Evolutionary conservation across 2,888 invertebrate species (phyloP).

Genomic region (Piscicola geometra): DNA sequence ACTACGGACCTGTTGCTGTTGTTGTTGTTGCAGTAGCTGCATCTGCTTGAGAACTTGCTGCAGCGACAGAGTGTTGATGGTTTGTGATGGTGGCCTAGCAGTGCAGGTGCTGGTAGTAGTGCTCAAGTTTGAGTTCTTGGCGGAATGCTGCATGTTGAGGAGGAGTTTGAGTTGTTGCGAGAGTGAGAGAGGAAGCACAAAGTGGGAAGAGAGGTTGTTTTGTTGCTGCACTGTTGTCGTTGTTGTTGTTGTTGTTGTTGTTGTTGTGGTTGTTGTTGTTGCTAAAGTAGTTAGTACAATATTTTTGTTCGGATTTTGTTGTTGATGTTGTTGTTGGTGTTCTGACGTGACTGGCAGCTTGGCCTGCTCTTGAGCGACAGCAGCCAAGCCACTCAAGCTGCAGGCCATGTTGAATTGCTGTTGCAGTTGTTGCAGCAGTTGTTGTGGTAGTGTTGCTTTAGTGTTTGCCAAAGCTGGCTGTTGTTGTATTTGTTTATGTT

Average conservation of each 20-base stretch:
- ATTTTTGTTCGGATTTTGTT: too few relatives aligned
- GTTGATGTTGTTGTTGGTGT: slow-evolving; percentile 6
- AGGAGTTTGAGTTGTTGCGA: slow-evolving; percentile 27
- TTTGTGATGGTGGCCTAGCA: background rate
- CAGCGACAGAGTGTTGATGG: background rate
- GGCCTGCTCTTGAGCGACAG: slow-evolving; percentile 27
- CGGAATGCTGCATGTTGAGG: slow-evolving; percentile 12
- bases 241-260: background rate
- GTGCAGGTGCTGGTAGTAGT: background rate
- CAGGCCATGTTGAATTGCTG: slow-evolving; percentile 23
- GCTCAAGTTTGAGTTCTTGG: background rate
- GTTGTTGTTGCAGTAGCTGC: slow-evolving; percentile 31
- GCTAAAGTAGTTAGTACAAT: too few relatives aligned
- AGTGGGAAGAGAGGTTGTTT: background rate
- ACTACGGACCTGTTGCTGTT: slow-evolving; percentile 15
- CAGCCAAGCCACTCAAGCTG: slow-evolving; percentile 20
- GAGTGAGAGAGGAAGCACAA: slow-evolving; percentile 20
- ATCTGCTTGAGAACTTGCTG: slow-evolving; percentile 31
- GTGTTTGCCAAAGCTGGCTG: slow-evolving; percentile 8
- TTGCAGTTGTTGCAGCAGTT: slow-evolving; percentile 27
- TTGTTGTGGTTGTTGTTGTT: too few relatives aligned
- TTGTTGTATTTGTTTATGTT: slow-evolving; percentile 12
- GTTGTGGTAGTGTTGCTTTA: slow-evolving; percentile 25
- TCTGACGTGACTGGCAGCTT: slow-evolving; percentile 25
- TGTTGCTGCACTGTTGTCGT: background rate